Conservation (phyloP, 2,113 vertebrate species). For the Melanocharis versteri region DNA sequence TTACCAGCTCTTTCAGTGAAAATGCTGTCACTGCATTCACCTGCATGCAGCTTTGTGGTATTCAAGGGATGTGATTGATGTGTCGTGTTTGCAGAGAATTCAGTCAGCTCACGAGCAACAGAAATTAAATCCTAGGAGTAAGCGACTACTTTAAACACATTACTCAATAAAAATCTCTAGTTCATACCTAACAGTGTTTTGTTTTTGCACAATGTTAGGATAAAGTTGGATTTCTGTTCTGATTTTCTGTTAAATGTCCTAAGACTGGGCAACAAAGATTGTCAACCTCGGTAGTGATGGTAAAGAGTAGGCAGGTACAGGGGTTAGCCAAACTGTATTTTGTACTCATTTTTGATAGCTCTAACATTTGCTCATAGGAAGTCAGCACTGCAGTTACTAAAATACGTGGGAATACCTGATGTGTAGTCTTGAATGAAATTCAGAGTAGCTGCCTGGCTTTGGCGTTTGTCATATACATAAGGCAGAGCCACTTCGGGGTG, state of each 20-base stretch:
- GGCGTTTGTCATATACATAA: not conserved
- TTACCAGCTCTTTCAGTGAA: not conserved
- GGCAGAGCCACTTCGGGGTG: not conserved
- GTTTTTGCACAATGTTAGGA: not conserved
- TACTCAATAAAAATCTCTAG: not conserved
- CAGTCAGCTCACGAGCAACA: accelerated
- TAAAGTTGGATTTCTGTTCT: not conserved
- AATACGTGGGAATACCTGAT: not conserved
- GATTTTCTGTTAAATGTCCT: not conserved
- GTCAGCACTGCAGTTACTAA: not conserved
- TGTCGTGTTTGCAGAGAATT: not conserved
- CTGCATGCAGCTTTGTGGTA: accelerated
- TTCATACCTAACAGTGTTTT: not conserved
- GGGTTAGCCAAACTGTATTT: not conserved
- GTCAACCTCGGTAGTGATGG: not conserved
- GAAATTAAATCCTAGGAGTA: not conserved
- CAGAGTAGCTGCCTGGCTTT: not conserved
- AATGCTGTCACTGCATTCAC: not conserved
- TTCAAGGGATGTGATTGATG: not conserved
- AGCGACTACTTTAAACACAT: not conserved
- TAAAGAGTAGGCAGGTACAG: not conserved
- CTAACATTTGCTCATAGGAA: not conserved
- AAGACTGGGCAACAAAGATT: not conserved
- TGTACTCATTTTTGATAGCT: not conserved
- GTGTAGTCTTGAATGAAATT: not conserved